Conservation (phyloP, 2,888 invertebrate genomes). For the Halictus quadricinctus region DNA sequence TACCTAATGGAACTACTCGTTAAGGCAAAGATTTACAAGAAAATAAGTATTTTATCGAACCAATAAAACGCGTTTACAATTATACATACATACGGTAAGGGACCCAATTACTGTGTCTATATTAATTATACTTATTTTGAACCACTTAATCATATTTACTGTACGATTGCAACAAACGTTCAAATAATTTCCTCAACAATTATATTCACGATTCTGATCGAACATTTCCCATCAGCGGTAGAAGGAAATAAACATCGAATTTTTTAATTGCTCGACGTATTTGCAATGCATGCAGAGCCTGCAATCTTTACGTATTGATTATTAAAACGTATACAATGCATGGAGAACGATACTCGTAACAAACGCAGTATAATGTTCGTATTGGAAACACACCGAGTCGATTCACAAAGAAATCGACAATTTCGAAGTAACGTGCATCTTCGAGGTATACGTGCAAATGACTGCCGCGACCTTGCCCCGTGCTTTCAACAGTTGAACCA, state of each 20-base stretch:
- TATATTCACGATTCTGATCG: too few relatives aligned
- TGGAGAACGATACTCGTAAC: not conserved
- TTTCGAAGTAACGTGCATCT: slow-evolving; percentile 17
- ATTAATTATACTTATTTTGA: too few relatives aligned
- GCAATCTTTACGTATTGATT: not conserved
- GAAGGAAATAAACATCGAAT: too few relatives aligned
- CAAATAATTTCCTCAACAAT: too few relatives aligned
- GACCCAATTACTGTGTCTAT: too few relatives aligned
- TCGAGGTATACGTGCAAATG: slow-evolving; percentile 26
- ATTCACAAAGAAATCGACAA: not conserved
- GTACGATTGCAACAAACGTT: too few relatives aligned
- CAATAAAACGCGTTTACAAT: not conserved
- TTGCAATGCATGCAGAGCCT: not conserved
- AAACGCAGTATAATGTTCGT: not conserved
- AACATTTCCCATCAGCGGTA: too few relatives aligned
- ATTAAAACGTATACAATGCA: not conserved
- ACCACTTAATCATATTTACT: too few relatives aligned
- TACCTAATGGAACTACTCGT: not conserved
- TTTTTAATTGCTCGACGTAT: too few relatives aligned
- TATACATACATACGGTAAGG: too few relatives aligned
- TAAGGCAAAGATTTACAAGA: not conserved
- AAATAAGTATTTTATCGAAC: not conserved
- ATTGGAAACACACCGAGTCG: not conserved
- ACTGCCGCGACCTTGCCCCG: slow-evolving; percentile 29
- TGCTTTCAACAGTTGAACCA: slow-evolving; percentile 45